Evolutionary conservation across 1,140 invertebrate genomes (phyloP), one percentile per base, ranked within the genome.

Genomic region (Calephelis nemesis): DNA sequence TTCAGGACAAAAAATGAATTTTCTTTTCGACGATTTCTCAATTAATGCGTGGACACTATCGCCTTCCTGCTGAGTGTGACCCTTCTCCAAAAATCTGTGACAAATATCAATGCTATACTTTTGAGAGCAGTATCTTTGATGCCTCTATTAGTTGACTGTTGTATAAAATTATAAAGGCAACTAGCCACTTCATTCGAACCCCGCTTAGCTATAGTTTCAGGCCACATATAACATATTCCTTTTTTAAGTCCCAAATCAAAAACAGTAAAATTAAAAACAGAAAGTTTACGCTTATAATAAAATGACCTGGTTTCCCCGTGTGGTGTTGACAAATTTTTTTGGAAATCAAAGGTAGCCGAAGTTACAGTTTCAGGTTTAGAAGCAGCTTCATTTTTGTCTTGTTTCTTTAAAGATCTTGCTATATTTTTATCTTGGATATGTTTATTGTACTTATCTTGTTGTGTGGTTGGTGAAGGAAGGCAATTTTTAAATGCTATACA

Each of bases 11-110:
- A 74, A 84, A 54, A 85, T 78, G 10, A 74, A 52, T 68, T 79
- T 72, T 39, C 71, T 68, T 70, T 74, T 78, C 42, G 71, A 68
- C 66, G 72, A 67, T 64, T 70, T 71, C 73, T 86, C 86, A 42
- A 87, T 87, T 12, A 80, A 62, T 4, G 83, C 77, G 62, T 87
- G 84, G 10, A 85, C 77, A 12, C 66, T 74, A 74, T 88, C 83
- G 5, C 83, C 83, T 63, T 87, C 82, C 62, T 81, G 80, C 75
- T 87, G 78, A 1, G 85, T 87, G 62, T 87, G 83, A 4, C 83
- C 85, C n/a, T 74, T 75, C 74, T 81, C 82, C 10, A 89, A 52
- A 62, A 84, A 88, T 39, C 73, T 71, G 67, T 84, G 79, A 7
- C 40, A 72, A 47, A 86, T 83, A 47, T 70, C 67, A n/a, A 81